Base-by-base conservation (phyloP, 2,888 invertebrate species). In the Philhelius pedissequus region DNA sequence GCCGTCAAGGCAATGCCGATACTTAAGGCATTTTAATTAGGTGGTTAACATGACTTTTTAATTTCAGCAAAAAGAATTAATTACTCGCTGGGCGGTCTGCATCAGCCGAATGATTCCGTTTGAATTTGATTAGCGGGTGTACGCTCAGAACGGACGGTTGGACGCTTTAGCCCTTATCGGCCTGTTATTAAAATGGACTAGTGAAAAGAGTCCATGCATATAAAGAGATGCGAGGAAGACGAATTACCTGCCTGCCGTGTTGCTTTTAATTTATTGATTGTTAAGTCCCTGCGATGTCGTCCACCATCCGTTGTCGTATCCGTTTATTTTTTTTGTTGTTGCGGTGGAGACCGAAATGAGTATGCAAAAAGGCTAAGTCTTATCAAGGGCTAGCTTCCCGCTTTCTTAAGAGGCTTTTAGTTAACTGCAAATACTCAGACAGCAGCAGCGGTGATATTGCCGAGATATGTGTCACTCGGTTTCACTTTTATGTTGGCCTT, bases 21-120 rank as follows among this genome's bases (percentile, higher is more conserved):
- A 86, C 84, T 84, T 87, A 87, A 89, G 89, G 89, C 90, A 91
- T 91, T 91, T 91, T 91, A 91, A 91, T 91, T 91, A 91, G 90
- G 90, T 90, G 90, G 90, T 91, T 91, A 90, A 91, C 91, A 91
- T 90, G 90, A 90, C 90, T 91, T 91, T 91, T 91, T 91, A 91
- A 91, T 91, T 91, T 91, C 90, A 88, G 89, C 88, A 89, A 89
- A 90, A 89, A 89, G 90, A 90, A 91, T 91, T 91, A 91, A 91
- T 91, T 91, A 90, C 90, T 88, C 89, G 87, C 88, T 91, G 91
- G 91, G 91, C 90, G 91, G 91, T 91, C 91, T 81, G 9, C 58
- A 13, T 20, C 45, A 35, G 56, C 20, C 18, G 58, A 79, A 75
- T 84, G 75, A 60, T 84, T 84, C 70, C 79, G 84, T 84, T 84